These are phyloP conservation scores for Arothron firmamentum DNA, from an alignment of 2,113 vertebrate genomes.

Conservation along the genomic window DNA sequence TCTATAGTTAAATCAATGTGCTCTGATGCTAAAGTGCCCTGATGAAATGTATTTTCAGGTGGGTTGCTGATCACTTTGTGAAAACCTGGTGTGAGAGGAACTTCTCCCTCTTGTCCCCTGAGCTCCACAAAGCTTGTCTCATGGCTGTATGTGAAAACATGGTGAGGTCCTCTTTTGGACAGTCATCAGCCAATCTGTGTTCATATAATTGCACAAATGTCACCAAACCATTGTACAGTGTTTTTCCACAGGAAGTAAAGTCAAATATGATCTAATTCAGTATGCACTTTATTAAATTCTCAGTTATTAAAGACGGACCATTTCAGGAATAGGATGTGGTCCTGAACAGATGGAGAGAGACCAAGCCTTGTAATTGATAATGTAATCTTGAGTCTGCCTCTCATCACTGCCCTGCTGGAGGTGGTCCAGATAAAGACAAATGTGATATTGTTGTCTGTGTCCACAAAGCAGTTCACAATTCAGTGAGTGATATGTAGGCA, in stretches of 20 bases:
- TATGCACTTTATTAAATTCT: slow-evolving; percentile 57
- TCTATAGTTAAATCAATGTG: not conserved
- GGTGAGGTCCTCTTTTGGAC: slow-evolving; percentile 74
- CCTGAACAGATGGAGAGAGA: slow-evolving; percentile 31
- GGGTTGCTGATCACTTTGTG: slow-evolving; percentile 86
- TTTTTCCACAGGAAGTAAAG: slow-evolving; percentile 61
- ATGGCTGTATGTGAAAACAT: slow-evolving; percentile 79
- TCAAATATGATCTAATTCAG: slow-evolving; percentile 51
- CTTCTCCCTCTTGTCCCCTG: slow-evolving; percentile 83
- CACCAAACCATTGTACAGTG: slow-evolving; percentile 23
- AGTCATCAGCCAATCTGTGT: slow-evolving; percentile 19
- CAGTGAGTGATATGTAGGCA: not conserved
- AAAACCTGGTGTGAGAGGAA: slow-evolving; percentile 90
- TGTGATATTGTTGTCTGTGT: slow-evolving; percentile 19
- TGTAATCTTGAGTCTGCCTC: slow-evolving; percentile 30
- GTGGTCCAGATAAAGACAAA: slow-evolving; percentile 9
- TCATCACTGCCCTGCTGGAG: slow-evolving; percentile 19
- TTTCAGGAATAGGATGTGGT: slow-evolving; percentile 34
- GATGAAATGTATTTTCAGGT: slow-evolving; percentile 70
- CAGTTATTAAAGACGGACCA: slow-evolving; percentile 46
- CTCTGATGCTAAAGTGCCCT: not conserved
- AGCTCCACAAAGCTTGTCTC: slow-evolving; percentile 86
- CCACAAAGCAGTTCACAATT: slow-evolving; percentile 24
- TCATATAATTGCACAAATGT: slow-evolving; percentile 21
- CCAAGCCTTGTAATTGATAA: slow-evolving; percentile 39